Evolutionary conservation across 30 jellyfish, hydroid and myxozoan genomes (phyloP), one percentile per base, ranked within the genome.

Genomic region (Pelagia noctiluca): DNA sequence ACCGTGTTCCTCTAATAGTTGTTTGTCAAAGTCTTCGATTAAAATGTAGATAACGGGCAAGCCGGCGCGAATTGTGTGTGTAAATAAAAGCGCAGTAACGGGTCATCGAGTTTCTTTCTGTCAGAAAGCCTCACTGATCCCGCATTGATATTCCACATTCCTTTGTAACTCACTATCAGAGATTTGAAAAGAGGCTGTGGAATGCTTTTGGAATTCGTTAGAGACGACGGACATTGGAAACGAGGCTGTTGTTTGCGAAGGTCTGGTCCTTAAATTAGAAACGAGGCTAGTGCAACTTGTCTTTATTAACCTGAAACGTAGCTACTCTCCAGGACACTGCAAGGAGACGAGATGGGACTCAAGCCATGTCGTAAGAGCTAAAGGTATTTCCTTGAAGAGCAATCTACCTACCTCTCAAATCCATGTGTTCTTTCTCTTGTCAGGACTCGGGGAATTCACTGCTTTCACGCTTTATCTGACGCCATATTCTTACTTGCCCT

Each of bases 81-180:
- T 68, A 49, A 29, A 81, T 57, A 81, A 81, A 47, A 52, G 48
- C 33, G 46, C 28, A 29, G 48, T 26, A 13, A 81, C 42, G 91
- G 91, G 91, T 81, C 91, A 81, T 25, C 49, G 91, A 32, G 22
- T 70, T 80, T 65, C 72, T 81, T 81, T 63, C 46, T 52, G 50
- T 57, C 29, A 0, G 21, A 30, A 36, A 67, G 64, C 53, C 71
- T 63, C 49, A 50, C 64, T 79, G 64, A 42, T 61, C 75, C 60
- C 16, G 35, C 38, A 35, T 80, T 62, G 35, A 63, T 50, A 34
- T 57, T 69, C 84, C 83, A 50, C 81, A 67, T 35, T 66, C 64
- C 83, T 47, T 67, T 31, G 0, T 16, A 24, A 48, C 22, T 32
- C 62, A 32, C 60, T 54, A 19, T 52, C 68, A 8, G 68, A 42